Evolutionary conservation across 2,797 vertebrate species (phyloP).

Genomic region (Anabas testudineus): DNA sequence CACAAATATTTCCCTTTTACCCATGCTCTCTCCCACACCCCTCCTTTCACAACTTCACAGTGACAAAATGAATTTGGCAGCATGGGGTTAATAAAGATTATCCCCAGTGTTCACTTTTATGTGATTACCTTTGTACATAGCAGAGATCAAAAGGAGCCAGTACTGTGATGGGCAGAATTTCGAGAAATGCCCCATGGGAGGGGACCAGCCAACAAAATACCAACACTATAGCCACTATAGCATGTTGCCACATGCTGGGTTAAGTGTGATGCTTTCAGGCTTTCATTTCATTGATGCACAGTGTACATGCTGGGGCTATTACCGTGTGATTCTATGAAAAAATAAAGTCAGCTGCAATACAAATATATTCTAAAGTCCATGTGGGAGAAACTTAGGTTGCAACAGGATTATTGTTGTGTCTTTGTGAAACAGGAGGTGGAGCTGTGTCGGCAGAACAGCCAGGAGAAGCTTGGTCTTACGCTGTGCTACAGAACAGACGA

Average conservation of each 20-base stretch:
- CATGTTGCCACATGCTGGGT: conserved; percentile 17
- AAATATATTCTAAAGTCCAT: conserved; percentile 9
- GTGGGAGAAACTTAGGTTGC: background rate
- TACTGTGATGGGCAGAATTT: conserved; percentile 38
- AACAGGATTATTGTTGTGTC: conserved; percentile 16
- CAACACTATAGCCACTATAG: conserved; percentile 43
- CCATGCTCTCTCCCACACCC: conserved; percentile 1
- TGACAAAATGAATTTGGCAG: conserved; percentile 66
- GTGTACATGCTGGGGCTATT: conserved; percentile 2
- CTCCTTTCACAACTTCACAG: conserved; percentile 52
- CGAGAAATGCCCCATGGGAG: conserved; percentile 38
- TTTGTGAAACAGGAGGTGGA: conserved; percentile 90
- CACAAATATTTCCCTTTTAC: conserved; percentile 1
- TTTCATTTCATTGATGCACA: conserved; percentile 40
- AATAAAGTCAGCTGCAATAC: conserved; percentile 21
- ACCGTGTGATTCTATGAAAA: background rate
- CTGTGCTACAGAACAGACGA: conserved; percentile 96
- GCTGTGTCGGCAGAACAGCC: conserved; percentile 90
- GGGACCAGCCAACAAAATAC: conserved; percentile 30
- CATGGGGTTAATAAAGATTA: conserved; percentile 74
- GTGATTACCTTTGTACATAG: conserved; percentile 71
- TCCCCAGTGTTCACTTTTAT: conserved; percentile 64
- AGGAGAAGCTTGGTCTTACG: conserved; percentile 95
- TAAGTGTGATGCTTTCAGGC: conserved; percentile 35
- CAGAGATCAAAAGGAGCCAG: conserved; percentile 65